Evolutionary conservation across 1,140 invertebrate species (phyloP).

Genomic region (Diuraphis noxia): DNA sequence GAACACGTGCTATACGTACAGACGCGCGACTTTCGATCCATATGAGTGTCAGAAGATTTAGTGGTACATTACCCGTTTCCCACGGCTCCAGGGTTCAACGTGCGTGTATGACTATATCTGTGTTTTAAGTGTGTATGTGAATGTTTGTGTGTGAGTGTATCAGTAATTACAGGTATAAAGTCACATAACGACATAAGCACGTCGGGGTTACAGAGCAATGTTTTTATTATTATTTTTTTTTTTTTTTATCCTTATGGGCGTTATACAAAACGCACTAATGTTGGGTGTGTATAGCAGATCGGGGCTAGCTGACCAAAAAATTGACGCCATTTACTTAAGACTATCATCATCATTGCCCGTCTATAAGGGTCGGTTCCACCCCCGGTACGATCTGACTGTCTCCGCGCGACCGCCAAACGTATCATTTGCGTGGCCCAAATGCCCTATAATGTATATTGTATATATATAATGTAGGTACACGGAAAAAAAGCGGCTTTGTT

Average conservation of each 20-base stretch:
- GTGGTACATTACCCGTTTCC: conserved; percentile 52
- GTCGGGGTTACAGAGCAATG: conserved; percentile 34
- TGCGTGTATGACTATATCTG: background rate
- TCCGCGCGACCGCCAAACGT: conserved; percentile 40
- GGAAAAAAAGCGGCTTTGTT: background rate
- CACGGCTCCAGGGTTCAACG: conserved; percentile 36
- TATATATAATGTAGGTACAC: background rate
- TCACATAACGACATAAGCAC: conserved; percentile 45
- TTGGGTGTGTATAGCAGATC: background rate
- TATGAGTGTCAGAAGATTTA: conserved; percentile 25
- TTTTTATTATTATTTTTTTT: conserved; percentile 34
- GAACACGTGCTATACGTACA: background rate
- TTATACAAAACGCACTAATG: conserved; percentile 41
- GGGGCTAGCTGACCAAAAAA: conserved; percentile 43
- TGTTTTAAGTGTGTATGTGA: background rate
- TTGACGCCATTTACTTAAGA: conserved; percentile 53
- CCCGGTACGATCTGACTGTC: conserved; percentile 27
- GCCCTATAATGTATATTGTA: background rate
- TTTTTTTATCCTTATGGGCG: conserved; percentile 34
- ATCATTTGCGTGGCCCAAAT: conserved; percentile 41
- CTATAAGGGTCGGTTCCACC: conserved; percentile 47
- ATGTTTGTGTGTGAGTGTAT: background rate
- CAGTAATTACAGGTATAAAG: conserved; percentile 53
- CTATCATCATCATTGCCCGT: conserved; percentile 48
- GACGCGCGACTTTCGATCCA: background rate